A percentile compares a stretch with the other conserved stretches of the same genome.
Evolutionary conservation across 1,140 invertebrate species (phyloP).

Genomic region (Sminthurides bifidus): DNA sequence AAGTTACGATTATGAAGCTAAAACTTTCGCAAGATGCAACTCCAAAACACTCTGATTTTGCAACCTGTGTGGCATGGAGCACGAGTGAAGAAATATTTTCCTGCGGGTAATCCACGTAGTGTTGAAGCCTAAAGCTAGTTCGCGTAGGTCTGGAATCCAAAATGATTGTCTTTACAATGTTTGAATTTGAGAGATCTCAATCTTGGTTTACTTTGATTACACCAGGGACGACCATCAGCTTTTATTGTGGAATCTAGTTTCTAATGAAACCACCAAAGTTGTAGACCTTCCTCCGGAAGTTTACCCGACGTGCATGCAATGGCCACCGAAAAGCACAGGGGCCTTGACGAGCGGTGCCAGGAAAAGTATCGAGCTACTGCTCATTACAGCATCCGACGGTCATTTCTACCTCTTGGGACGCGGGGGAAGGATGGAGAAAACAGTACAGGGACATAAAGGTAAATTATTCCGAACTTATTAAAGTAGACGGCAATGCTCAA

Average conservation of each 20-base stretch:
- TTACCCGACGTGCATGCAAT: slow-evolving; percentile 79
- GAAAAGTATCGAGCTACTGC: slow-evolving; percentile 67
- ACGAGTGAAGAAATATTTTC: slow-evolving; percentile 84
- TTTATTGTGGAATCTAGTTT: slow-evolving; percentile 73
- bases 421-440: slow-evolving; percentile 86
- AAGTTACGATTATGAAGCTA: slow-evolving; percentile 53
- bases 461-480: slow-evolving; percentile 2
- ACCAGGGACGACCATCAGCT: slow-evolving; percentile 79
- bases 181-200: slow-evolving; percentile 4
- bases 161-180: neutral
- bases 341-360: slow-evolving; percentile 39
- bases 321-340: slow-evolving; percentile 50
- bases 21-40: slow-evolving; percentile 62
- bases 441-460: slow-evolving; percentile 78
- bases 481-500: neutral
- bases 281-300: slow-evolving; percentile 67
- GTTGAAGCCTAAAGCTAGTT: neutral
- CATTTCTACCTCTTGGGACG: slow-evolving; percentile 79
- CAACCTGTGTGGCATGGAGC: slow-evolving; percentile 82
- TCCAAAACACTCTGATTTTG: slow-evolving; percentile 57
- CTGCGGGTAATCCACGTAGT: slow-evolving; percentile 49
- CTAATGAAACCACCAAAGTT: slow-evolving; percentile 60
- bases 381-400: slow-evolving; percentile 81
- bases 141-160: neutral
- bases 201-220: slow-evolving; percentile 5